Conservation (phyloP, 2,888 invertebrate genomes). For the Arrhopalites spinosus region DNA sequence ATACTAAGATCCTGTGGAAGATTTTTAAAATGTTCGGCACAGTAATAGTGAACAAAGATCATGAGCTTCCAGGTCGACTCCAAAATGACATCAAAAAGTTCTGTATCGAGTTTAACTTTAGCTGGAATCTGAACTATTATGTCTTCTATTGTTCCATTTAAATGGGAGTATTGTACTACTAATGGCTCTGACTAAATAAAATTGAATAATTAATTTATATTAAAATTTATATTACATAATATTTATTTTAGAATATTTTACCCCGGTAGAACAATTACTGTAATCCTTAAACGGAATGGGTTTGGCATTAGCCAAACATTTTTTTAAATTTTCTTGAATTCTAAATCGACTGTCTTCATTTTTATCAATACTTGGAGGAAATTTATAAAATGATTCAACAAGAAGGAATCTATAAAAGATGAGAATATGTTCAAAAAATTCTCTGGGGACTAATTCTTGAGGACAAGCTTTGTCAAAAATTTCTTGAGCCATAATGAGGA, state of each 20-base stretch:
- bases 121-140: conserved; percentile 1
- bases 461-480: conserved; percentile 48
- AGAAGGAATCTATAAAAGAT: conserved; percentile 41
- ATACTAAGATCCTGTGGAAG: conserved; percentile 42
- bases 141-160: conserved; percentile 12
- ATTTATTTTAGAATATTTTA: no score
- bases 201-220: neutral
- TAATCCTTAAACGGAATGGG: conserved; percentile 36
- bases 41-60: conserved; percentile 51
- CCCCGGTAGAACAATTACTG: conserved; percentile 36
- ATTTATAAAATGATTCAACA: conserved; percentile 39
- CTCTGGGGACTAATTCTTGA: conserved; percentile 36
- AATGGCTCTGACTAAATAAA: neutral
- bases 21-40: conserved; percentile 42
- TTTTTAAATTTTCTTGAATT: conserved; percentile 6
- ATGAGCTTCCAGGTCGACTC: conserved; percentile 50
- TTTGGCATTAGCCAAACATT: conserved; percentile 35
- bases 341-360: neutral
- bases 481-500: conserved; percentile 38
- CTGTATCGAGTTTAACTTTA: neutral
- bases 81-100: conserved; percentile 45
- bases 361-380: conserved; percentile 18
- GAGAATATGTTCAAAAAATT: conserved; percentile 43
- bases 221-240: no score
- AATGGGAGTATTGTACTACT: neutral